Conservation (phyloP, 2,797 vertebrate species). For the Macrochelys suwanniensis region DNA sequence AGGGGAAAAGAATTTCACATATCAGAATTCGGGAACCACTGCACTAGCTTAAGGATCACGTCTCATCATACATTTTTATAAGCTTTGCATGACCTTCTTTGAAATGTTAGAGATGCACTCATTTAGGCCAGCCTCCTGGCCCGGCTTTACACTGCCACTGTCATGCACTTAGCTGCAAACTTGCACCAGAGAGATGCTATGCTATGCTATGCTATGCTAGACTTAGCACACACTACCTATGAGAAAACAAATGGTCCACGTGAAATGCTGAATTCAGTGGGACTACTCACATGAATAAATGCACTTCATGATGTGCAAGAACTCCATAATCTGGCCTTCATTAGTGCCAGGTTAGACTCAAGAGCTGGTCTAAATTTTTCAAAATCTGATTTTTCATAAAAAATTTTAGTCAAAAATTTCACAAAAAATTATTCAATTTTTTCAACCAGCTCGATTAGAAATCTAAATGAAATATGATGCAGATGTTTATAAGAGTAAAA, state of each 20-base stretch:
- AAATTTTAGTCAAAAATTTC: neutral
- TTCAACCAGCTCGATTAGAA: neutral
- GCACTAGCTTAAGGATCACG: accelerated
- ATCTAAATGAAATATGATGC: neutral
- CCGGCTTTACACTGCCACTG: slow-evolving; percentile 35
- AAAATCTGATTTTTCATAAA: neutral
- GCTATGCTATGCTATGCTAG: slow-evolving; percentile 22
- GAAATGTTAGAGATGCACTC: slow-evolving; percentile 44
- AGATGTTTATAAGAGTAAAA: neutral
- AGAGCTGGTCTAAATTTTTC: neutral
- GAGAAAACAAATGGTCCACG: neutral
- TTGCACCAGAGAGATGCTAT: slow-evolving; percentile 63
- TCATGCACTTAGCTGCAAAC: slow-evolving; percentile 72
- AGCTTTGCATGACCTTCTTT: slow-evolving; percentile 15
- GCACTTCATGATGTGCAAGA: neutral
- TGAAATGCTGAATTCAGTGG: neutral
- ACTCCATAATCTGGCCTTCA: neutral
- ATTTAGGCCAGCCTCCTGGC: slow-evolving; percentile 57
- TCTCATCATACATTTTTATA: accelerated
- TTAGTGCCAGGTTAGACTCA: no score
- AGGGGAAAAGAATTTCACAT: no score
- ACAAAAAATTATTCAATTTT: neutral
- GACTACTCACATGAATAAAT: neutral
- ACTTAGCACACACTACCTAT: slow-evolving; percentile 70
- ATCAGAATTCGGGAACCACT: no score